Evolutionary conservation across 2,113 vertebrate species (phyloP).

Genomic region (Sciurus niger): DNA sequence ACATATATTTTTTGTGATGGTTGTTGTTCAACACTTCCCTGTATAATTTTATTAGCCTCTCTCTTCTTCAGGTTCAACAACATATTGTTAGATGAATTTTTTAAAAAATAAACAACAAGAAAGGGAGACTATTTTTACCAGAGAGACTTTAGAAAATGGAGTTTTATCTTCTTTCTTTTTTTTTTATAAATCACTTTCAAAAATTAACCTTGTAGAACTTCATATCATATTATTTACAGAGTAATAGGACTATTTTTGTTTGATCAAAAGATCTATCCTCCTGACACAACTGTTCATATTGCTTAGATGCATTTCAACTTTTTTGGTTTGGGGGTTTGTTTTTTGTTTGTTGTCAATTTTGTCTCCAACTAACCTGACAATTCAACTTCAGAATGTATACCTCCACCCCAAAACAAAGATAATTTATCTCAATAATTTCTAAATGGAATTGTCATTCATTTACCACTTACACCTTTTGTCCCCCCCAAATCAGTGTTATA

Average conservation of each 20-base stretch:
- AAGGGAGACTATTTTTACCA: not conserved
- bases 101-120: not conserved
- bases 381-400: not conserved
- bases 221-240: not conserved
- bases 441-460: not conserved
- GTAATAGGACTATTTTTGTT: not conserved
- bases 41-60: not conserved
- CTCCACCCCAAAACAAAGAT: constrained; percentile 5
- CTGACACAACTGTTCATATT: not conserved
- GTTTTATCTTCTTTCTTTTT: not conserved
- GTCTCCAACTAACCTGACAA: not conserved
- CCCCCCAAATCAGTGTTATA: not conserved
- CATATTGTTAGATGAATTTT: not conserved
- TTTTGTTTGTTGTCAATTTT: not conserved
- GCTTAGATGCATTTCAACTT: constrained; percentile 23
- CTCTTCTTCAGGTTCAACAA: not conserved
- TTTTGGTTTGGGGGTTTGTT: not conserved
- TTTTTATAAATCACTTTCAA: not conserved
- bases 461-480: not conserved
- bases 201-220: constrained; percentile 16
- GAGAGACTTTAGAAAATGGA: not conserved
- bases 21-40: not conserved
- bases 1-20: not conserved
- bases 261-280: constrained; percentile 24
- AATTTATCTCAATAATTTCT: not conserved